A percentile compares a stretch with the other conserved stretches of the same genome.
phyloP scores from a whole-genome alignment of 2,888 invertebrate species.

The Aphodius granarius region DNA sequence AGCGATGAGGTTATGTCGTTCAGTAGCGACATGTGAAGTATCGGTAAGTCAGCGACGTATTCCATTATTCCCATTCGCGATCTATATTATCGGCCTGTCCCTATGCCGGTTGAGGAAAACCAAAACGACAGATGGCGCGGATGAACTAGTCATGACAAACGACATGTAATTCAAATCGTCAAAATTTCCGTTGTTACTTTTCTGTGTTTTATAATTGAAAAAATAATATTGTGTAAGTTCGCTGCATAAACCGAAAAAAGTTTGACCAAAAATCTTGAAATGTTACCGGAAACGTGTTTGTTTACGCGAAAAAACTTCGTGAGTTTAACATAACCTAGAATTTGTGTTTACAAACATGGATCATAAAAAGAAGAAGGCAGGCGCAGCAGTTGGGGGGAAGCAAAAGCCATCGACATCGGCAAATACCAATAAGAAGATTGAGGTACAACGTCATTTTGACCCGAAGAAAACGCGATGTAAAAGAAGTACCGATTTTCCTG shows the following conservation, averaged over 20 bases:
- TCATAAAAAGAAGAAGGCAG: constrained; percentile 13
- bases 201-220: background rate
- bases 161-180: constrained; percentile 23
- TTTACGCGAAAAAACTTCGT: background rate
- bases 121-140: background rate
- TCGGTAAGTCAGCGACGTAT: background rate
- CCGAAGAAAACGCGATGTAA: constrained; percentile 16
- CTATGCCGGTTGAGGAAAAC: background rate
- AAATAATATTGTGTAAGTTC: background rate
- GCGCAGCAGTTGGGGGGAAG: background rate
- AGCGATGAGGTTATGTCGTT: constrained; percentile 22
- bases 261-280: background rate
- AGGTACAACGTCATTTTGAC: constrained; percentile 29
- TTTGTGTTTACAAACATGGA: constrained; percentile 19
- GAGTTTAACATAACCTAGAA: constrained; percentile 9
- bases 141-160: constrained; percentile 8
- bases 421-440: constrained; percentile 13
- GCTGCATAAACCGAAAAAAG: background rate
- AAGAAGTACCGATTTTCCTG: constrained; percentile 18
- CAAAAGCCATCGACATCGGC: background rate
- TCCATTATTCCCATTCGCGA: background rate
- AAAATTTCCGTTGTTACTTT: constrained; percentile 29
- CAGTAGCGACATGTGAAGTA: background rate
- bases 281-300: background rate
- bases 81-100: background rate